phyloP scores from a whole-genome alignment of 2,888 invertebrate species.

The Oscheius myriophilus region DNA sequence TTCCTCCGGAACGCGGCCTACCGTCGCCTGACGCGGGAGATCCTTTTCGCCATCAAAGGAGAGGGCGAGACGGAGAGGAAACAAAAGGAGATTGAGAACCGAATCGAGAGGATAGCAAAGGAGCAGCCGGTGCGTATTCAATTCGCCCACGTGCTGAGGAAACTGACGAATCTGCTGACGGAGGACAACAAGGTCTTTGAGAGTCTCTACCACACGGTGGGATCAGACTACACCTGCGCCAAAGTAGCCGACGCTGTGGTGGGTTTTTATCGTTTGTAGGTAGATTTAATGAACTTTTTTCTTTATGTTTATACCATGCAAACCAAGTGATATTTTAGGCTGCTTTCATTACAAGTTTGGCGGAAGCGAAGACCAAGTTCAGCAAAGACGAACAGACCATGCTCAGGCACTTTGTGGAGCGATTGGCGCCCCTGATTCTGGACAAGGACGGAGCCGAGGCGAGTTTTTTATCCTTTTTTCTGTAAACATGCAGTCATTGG shows the following conservation, averaged over 20 bases:
- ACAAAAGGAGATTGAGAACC: conserved; percentile 28
- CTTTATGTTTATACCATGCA: too few relatives aligned
- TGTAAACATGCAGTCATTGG: too few relatives aligned
- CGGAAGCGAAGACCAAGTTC: conserved; percentile 7
- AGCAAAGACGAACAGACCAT: conserved; percentile 3
- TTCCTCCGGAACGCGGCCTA: conserved; percentile 36
- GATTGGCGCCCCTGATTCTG: conserved; percentile 20
- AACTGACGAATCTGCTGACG: conserved; percentile 38
- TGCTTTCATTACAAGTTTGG: not conserved
- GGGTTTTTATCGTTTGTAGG: not conserved
- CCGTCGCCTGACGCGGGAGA: conserved; percentile 28
- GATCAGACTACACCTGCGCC: conserved; percentile 28
- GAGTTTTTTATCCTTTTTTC: too few relatives aligned
- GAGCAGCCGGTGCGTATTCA: conserved; percentile 34
- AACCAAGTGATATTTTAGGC: conserved; percentile 5
- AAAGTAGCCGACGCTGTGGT: conserved; percentile 30
- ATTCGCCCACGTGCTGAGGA: conserved; percentile 29
- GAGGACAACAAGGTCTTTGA: conserved; percentile 33
- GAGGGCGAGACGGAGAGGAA: conserved; percentile 5
- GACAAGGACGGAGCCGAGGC: conserved; percentile 19
- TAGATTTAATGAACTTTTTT: not conserved
- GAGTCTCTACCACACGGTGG: conserved; percentile 30
- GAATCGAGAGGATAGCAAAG: conserved; percentile 31
- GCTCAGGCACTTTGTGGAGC: conserved; percentile 25
- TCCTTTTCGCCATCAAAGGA: conserved; percentile 13